Base-by-base conservation (phyloP, 2,888 invertebrate species). In the Acrobasis suavella region DNA sequence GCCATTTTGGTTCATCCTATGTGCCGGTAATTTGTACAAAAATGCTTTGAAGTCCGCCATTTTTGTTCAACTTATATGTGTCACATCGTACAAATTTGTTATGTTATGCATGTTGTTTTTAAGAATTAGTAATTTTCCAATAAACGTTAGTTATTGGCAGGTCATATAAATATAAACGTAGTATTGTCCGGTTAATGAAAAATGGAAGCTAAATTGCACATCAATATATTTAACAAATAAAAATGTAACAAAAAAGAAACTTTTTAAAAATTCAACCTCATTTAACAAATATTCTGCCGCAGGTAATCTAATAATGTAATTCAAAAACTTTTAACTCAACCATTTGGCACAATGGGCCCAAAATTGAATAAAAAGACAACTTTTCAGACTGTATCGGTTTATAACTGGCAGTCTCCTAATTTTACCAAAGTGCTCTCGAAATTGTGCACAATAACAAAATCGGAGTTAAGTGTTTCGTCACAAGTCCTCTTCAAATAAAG, bases 401-500 rank as follows among this genome's bases (percentile, higher is more conserved):
- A 54, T 60, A 50, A 60, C 59, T 50, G 59, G 32, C 58, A 39
- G 55, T 16, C 38, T 50, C 16, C 59, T 60, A 60, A 60, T 60
- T 59, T 51, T 50, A 50, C 50, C 38, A 50, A 60, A 60, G 59
- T 60, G 59, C 59, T 60, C 50, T 50, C 50, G 14, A 60, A 60
- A 60, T 51, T 60, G 38, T 60, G 15, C 14, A 60, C 50, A 60
- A 60, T 50, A 60, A 60, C 50, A 60, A 59, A 59, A 58, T 59
- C 50, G 38, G 59, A 59, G 59, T 50, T 50, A 59, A 60, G 59
- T 50, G 59, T 60, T 50, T 37, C 15, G 59, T 50, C 37, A 50
- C 50, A 50, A 60, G 38, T 10, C n/a, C 37, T 16, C 50, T 60
- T 37, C 2, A 39, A 59, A 16, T 17, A 14, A 32, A 32, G 58